These are phyloP conservation scores for Camponotus floridanus DNA, from an alignment of 1,140 invertebrate species.

Conservation along the genomic window DNA sequence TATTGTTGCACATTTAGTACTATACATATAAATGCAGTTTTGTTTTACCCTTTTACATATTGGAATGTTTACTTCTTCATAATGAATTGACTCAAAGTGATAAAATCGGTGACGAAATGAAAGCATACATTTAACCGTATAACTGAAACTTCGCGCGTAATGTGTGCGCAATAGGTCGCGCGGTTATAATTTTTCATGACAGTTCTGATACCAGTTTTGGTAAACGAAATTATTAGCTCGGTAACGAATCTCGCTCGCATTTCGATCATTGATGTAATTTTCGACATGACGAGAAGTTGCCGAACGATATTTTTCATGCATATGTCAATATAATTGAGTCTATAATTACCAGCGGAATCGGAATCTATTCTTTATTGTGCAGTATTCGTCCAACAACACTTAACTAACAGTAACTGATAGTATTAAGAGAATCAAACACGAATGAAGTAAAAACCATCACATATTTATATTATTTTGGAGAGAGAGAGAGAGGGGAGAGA, in stretches of 20 bases:
- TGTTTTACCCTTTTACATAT: neutral
- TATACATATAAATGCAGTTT: neutral
- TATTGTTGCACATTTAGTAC: neutral
- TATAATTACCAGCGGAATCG: conserved; percentile 51
- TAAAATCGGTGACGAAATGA: conserved; percentile 29
- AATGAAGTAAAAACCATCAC: conserved; percentile 3
- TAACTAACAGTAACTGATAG: conserved; percentile 22
- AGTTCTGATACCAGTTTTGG: conserved; percentile 19
- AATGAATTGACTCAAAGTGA: conserved; percentile 35
- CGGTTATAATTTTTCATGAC: conserved; percentile 60
- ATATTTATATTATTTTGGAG: neutral
- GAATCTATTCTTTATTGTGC: conserved; percentile 43
- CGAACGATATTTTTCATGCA: conserved; percentile 58
- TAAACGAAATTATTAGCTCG: conserved; percentile 61
- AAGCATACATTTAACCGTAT: conserved; percentile 33
- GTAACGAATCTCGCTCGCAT: conserved; percentile 45
- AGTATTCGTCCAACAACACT: conserved; percentile 35
- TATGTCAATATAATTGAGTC: conserved; percentile 62
- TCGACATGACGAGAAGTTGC: conserved; percentile 51
- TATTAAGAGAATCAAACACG: conserved; percentile 30
- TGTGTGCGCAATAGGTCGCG: conserved; percentile 20
- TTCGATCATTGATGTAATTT: conserved; percentile 52
- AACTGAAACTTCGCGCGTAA: conserved; percentile 52
- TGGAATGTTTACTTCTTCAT: neutral
- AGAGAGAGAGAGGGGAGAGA: conserved; percentile 6